These are phyloP conservation scores for Gymnodraco acuticeps DNA, from an alignment of 2,797 vertebrate species.

Conservation along the genomic window DNA sequence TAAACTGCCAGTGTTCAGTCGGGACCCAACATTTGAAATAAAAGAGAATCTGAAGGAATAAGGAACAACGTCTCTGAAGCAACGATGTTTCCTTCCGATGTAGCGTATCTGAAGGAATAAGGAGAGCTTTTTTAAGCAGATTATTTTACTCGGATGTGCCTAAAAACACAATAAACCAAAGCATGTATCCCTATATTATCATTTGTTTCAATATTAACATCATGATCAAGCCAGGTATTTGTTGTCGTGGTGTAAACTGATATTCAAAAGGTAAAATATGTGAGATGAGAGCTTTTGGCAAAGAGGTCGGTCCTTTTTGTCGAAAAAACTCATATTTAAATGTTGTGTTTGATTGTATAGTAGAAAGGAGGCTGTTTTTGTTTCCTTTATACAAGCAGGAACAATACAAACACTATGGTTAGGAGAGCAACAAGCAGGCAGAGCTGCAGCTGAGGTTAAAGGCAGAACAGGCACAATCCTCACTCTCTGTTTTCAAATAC, in stretches of 20 bases:
- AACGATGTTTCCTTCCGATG: too few species aligned
- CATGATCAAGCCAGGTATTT: background rate
- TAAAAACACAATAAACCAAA: constrained; percentile 20
- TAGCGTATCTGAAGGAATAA: constrained; percentile 6
- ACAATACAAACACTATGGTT: constrained; percentile 53
- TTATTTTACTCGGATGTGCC: constrained; percentile 7
- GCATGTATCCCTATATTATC: constrained; percentile 6
- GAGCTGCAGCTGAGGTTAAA: constrained; percentile 65
- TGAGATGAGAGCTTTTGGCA: constrained; percentile 14
- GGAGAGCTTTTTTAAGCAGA: background rate
- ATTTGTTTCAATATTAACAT: background rate
- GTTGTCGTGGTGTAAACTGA: constrained; percentile 5
- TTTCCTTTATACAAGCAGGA: constrained; percentile 29
- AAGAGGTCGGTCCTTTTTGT: constrained; percentile 8
- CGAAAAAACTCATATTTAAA: background rate
- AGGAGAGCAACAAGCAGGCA: constrained; percentile 60
- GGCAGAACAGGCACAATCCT: constrained; percentile 50
- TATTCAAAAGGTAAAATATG: constrained; percentile 5
- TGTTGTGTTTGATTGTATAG: too few species aligned
- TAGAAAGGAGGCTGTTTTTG: constrained; percentile 36
- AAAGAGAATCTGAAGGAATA: background rate
- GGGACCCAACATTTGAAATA: constrained; percentile 15
- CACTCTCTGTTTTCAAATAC: constrained; percentile 29
- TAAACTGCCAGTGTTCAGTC: constrained; percentile 9
- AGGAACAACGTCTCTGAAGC: too few species aligned